These are phyloP conservation scores for Pangasius larnaudii DNA, from an alignment of 2,797 vertebrate species.

Conservation along the genomic window DNA sequence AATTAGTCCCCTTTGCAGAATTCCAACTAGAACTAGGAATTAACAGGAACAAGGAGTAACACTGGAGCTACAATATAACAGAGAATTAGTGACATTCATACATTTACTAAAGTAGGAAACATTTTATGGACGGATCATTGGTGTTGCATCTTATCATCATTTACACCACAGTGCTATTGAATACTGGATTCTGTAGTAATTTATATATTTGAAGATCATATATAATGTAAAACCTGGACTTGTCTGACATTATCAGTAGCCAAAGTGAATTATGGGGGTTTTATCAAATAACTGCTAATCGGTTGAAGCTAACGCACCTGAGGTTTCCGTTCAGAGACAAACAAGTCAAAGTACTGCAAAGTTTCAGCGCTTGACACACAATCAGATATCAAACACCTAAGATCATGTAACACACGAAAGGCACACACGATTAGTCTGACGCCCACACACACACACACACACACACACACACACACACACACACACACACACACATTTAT, in stretches of 20 bases:
- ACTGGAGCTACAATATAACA: background rate
- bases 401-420: background rate
- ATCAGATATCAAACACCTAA: background rate
- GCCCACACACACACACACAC: slow-evolving; percentile 11
- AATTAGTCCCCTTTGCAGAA: background rate
- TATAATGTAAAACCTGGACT: background rate
- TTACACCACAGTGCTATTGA: no score
- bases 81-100: background rate
- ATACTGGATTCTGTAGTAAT: background rate
- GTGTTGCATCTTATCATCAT: background rate
- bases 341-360: background rate
- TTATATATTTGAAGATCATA: background rate
- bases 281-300: background rate
- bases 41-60: background rate
- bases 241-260: background rate
- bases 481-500: background rate
- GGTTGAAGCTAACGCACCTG: background rate
- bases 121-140: no score
- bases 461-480: background rate
- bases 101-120: background rate
- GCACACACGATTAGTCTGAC: background rate
- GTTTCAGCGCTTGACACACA: background rate
- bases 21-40: background rate
- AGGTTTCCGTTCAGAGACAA: slow-evolving; percentile 18
- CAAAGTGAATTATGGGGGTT: background rate